A percentile compares a stretch with the other conserved stretches of the same genome.
These are phyloP conservation scores for Siniperca undulata DNA, from an alignment of 2,797 vertebrate species.

Conservation along the genomic window DNA sequence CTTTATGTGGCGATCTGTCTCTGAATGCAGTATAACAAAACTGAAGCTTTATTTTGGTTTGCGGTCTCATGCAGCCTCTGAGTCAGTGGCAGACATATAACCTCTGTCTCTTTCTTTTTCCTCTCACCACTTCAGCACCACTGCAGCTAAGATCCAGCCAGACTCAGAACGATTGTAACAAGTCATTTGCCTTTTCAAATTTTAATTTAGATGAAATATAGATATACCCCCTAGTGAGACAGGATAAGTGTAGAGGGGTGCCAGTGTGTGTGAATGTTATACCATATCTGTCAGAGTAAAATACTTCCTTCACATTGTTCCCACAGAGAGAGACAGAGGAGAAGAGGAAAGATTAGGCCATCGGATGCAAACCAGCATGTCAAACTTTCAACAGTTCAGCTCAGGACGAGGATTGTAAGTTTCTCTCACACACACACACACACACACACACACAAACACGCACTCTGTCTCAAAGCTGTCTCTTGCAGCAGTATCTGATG, in stretches of 20 bases:
- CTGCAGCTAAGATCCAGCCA: constrained; percentile 18
- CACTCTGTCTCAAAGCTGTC: constrained; percentile 15
- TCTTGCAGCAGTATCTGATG: constrained; percentile 58
- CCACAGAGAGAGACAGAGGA: constrained; percentile 31
- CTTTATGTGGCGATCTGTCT: neutral
- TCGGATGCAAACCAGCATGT: constrained; percentile 7
- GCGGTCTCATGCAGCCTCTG: constrained; percentile 11
- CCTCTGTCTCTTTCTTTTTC: neutral
- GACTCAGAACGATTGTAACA: constrained; percentile 39
- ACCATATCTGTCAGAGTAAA: constrained; percentile 43
- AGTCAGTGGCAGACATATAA: constrained; percentile 19
- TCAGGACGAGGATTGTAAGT: constrained; percentile 45
- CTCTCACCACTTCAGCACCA: constrained; percentile 9
- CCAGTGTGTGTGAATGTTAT: constrained; percentile 12
- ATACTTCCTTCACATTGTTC: constrained; percentile 50
- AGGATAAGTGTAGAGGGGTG: constrained; percentile 12
- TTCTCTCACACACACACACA: neutral
- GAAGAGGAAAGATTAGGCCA: constrained; percentile 13
- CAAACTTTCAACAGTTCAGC: constrained; percentile 55
- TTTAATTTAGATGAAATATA: constrained; percentile 81
- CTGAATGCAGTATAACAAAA: neutral
- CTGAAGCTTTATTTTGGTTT: neutral
- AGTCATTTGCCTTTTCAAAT: constrained; percentile 71
- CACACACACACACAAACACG: constrained; percentile 1
- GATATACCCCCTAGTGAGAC: constrained; percentile 54